Conservation (phyloP, 30 jellyfish, hydroid and myxozoan species). For the Morbakka virulenta region DNA sequence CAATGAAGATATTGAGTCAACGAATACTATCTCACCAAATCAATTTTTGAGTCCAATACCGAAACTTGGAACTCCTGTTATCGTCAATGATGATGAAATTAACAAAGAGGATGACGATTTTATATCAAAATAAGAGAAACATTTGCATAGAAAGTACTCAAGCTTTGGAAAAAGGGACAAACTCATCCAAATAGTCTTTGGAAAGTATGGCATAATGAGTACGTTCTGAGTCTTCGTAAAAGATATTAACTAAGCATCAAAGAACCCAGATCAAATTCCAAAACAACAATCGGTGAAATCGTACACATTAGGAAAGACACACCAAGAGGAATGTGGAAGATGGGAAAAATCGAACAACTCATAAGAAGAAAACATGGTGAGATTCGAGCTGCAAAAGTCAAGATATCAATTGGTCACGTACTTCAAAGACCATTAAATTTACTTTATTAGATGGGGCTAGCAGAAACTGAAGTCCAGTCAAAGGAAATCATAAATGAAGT, state of each 20-base stretch:
- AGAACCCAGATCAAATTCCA: not conserved
- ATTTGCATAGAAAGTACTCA: too few species aligned
- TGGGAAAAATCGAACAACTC: not conserved
- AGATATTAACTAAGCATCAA: not conserved
- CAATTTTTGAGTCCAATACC: too few species aligned
- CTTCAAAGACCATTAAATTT: not conserved
- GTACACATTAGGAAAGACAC: not conserved
- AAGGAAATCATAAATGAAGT: too few species aligned
- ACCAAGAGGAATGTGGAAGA: not conserved
- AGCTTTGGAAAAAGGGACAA: too few species aligned
- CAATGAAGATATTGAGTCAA: too few species aligned
- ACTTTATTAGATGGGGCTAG: not conserved
- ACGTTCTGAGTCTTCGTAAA: not conserved
- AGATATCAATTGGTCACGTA: not conserved
- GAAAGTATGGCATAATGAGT: not conserved
- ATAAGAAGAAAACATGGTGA: not conserved
- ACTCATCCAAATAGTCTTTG: not conserved
- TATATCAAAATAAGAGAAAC: too few species aligned
- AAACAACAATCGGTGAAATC: not conserved
- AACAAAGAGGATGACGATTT: too few species aligned
- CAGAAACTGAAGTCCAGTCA: too few species aligned
- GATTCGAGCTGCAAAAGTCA: not conserved
- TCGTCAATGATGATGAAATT: too few species aligned
- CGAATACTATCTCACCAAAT: too few species aligned
- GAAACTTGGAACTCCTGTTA: too few species aligned